Evolutionary conservation across 1,140 invertebrate species (phyloP).

Genomic region (Argopecten irradians): DNA sequence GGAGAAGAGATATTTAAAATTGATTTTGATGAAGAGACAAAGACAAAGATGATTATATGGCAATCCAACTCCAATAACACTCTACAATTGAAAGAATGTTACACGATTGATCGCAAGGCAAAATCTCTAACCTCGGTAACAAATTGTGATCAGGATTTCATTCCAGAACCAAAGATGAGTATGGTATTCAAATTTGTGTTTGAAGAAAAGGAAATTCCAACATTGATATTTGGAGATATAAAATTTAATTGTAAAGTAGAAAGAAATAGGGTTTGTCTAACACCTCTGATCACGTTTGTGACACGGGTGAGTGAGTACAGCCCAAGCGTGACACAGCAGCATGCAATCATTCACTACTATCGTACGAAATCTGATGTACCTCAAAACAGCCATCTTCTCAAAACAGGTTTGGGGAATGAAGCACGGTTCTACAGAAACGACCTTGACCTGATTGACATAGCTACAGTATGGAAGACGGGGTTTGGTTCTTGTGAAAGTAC

Average conservation of each 20-base stretch:
- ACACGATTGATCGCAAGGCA: slow-evolving; percentile 34
- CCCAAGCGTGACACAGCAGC: neutral
- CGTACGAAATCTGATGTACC: slow-evolving; percentile 35
- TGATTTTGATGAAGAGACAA: slow-evolving; percentile 50
- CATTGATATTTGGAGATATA: slow-evolving; percentile 68
- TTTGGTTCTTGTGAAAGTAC: slow-evolving; percentile 64
- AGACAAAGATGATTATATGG: slow-evolving; percentile 56
- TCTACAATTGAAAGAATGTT: slow-evolving; percentile 58
- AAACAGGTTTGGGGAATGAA: slow-evolving; percentile 19
- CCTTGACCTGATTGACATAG: slow-evolving; percentile 59
- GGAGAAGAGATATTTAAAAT: slow-evolving; percentile 51
- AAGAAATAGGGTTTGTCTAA: slow-evolving; percentile 30
- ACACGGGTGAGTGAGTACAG: slow-evolving; percentile 35
- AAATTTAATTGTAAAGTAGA: slow-evolving; percentile 55
- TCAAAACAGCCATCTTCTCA: slow-evolving; percentile 49
- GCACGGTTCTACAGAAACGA: slow-evolving; percentile 52
- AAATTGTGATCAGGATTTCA: slow-evolving; percentile 23
- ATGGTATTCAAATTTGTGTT: slow-evolving; percentile 61
- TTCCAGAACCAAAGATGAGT: slow-evolving; percentile 8
- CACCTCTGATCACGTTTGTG: slow-evolving; percentile 36
- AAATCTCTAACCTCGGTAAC: slow-evolving; percentile 35
- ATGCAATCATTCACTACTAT: slow-evolving; percentile 62
- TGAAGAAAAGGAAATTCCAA: slow-evolving; percentile 53
- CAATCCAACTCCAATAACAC: slow-evolving; percentile 31
- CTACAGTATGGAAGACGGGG: slow-evolving; percentile 67